A percentile compares a stretch with the other conserved stretches of the same genome.
These are phyloP conservation scores for Nannobrachium achirus DNA, from an alignment of 2,113 vertebrate species.

Conservation along the genomic window DNA sequence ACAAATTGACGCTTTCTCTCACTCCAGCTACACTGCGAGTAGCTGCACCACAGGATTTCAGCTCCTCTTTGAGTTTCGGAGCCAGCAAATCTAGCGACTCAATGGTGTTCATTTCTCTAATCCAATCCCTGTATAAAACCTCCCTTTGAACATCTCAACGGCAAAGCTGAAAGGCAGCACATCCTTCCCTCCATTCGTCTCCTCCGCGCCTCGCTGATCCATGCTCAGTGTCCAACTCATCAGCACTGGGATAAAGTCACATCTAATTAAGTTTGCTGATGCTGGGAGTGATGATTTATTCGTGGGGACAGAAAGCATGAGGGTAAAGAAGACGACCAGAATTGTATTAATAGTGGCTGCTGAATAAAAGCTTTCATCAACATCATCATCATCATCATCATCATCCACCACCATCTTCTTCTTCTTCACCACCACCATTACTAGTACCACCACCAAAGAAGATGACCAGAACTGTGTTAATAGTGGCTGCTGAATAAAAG, in stretches of 20 bases:
- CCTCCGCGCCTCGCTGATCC: conserved; percentile 58
- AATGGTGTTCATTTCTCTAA: conserved; percentile 75
- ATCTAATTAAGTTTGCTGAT: conserved; percentile 75
- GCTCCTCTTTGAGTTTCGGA: conserved; percentile 64
- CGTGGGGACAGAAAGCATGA: conserved; percentile 40
- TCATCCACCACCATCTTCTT: too few relatives aligned
- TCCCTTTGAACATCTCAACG: conserved; percentile 66
- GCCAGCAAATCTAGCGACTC: conserved; percentile 64
- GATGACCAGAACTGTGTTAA: conserved; percentile 40
- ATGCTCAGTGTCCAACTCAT: conserved; percentile 51
- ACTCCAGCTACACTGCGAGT: conserved; percentile 43
- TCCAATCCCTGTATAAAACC: conserved; percentile 72
- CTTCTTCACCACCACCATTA: conserved; percentile 10
- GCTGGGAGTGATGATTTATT: conserved; percentile 68
- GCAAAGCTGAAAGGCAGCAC: conserved; percentile 64
- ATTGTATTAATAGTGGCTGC: conserved; percentile 31
- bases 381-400: conserved; percentile 7
- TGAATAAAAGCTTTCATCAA: conserved; percentile 17
- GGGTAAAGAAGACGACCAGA: conserved; percentile 48
- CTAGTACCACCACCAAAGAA: too few relatives aligned
- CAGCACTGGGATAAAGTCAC: conserved; percentile 30
- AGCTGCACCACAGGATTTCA: conserved; percentile 60
- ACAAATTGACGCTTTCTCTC: conserved; percentile 72
- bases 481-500: conserved; percentile 35
- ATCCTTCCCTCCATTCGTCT: conserved; percentile 39